These are phyloP conservation scores for Lysandra coridon DNA, from an alignment of 2,888 invertebrate genomes.

Conservation along the genomic window DNA sequence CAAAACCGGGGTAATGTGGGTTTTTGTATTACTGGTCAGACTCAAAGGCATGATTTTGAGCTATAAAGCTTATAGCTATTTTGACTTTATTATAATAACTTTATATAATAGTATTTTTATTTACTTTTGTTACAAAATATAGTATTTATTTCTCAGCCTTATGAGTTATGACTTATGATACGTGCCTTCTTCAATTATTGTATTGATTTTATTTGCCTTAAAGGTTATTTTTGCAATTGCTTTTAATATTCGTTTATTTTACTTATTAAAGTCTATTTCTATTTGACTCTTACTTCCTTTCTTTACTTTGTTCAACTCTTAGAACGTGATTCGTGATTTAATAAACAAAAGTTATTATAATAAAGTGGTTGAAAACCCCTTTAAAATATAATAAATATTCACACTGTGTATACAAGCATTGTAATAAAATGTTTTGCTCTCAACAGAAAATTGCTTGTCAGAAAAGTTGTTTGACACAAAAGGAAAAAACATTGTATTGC, in stretches of 20 bases:
- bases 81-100: slow-evolving; percentile 14
- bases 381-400: background rate
- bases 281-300: background rate
- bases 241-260: background rate
- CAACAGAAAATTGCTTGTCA: background rate
- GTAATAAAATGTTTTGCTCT: background rate
- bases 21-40: slow-evolving; percentile 12
- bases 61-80: background rate
- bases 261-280: background rate
- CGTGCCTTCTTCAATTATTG: background rate
- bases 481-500: background rate
- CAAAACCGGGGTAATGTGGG: background rate
- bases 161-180: background rate
- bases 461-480: too few relatives aligned
- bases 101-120: background rate
- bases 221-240: background rate
- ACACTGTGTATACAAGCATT: background rate
- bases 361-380: background rate
- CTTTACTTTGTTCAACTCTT: background rate
- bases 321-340: background rate
- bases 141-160: background rate
- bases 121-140: background rate
- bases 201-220: background rate
- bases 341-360: background rate
- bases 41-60: background rate